Evolutionary conservation across 2,888 invertebrate genomes (phyloP).

Genomic region (Drosophila longiperda): DNA sequence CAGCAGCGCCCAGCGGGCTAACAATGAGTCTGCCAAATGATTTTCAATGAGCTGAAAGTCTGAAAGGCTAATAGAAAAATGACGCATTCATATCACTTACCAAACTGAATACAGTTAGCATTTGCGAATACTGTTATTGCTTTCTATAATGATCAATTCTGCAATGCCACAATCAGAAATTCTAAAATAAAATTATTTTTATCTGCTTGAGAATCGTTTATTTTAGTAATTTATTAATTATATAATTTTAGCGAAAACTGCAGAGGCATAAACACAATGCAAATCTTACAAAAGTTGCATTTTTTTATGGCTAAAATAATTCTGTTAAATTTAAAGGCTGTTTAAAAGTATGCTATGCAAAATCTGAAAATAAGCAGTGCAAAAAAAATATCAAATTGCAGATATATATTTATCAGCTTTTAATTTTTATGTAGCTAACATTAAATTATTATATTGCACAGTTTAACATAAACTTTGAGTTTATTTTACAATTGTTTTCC

Average conservation of each 20-base stretch:
- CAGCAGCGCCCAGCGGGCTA: constrained; percentile 22
- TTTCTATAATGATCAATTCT: background rate
- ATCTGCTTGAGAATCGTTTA: background rate
- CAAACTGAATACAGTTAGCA: background rate
- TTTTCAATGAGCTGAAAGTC: constrained; percentile 68
- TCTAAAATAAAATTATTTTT: background rate
- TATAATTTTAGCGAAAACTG: background rate
- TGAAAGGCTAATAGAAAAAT: constrained; percentile 51
- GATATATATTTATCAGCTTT: background rate
- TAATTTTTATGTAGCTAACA: background rate
- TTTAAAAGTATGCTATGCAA: constrained; percentile 33
- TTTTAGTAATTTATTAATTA: background rate
- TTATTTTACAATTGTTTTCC: background rate
- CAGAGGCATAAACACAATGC: background rate
- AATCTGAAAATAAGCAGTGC: background rate
- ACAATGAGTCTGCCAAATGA: constrained; percentile 54
- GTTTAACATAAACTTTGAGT: background rate
- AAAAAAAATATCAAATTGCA: background rate
- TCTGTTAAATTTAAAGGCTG: background rate
- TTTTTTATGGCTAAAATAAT: too few relatives aligned
- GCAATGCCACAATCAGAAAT: too few relatives aligned
- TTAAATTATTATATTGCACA: background rate
- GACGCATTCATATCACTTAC: constrained; percentile 13
- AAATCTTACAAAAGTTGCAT: background rate
- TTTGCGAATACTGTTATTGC: background rate